Conservation (phyloP, 2,888 invertebrate species). For the Aphrophora alni region DNA sequence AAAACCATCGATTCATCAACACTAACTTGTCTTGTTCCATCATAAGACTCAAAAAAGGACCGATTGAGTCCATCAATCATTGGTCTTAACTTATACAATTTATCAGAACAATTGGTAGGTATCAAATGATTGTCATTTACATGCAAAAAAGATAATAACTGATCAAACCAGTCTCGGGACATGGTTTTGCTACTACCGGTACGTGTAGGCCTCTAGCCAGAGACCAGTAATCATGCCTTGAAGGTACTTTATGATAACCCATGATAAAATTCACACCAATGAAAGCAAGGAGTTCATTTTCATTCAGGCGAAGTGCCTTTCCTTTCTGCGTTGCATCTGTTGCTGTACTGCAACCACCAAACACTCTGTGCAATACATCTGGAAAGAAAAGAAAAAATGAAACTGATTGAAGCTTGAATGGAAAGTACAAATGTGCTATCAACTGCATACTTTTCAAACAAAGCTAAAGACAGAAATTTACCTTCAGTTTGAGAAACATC, state of each 20-base stretch:
- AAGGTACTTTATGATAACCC: not conserved
- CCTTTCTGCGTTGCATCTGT: not conserved
- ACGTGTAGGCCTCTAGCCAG: not conserved
- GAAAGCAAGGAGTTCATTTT: not conserved
- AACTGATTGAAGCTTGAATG: no score
- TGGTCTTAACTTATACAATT: not conserved
- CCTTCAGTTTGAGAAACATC: no score
- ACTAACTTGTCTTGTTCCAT: not conserved
- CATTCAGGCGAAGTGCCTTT: not conserved
- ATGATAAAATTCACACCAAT: not conserved
- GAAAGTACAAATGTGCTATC: no score
- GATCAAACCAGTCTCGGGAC: not conserved
- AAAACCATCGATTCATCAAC: not conserved
- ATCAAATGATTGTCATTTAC: not conserved
- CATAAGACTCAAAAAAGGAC: not conserved
- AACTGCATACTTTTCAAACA: no score
- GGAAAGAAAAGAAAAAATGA: not conserved
- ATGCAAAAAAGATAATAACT: not conserved
- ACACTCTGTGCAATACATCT: not conserved
- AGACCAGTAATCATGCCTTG: not conserved
- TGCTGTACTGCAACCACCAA: not conserved
- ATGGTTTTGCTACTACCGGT: not conserved
- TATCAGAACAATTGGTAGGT: not conserved
- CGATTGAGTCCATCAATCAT: not conserved
- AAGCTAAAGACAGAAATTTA: no score